Conservation (phyloP, 2,797 vertebrate genomes). For the Danio choprae region DNA sequence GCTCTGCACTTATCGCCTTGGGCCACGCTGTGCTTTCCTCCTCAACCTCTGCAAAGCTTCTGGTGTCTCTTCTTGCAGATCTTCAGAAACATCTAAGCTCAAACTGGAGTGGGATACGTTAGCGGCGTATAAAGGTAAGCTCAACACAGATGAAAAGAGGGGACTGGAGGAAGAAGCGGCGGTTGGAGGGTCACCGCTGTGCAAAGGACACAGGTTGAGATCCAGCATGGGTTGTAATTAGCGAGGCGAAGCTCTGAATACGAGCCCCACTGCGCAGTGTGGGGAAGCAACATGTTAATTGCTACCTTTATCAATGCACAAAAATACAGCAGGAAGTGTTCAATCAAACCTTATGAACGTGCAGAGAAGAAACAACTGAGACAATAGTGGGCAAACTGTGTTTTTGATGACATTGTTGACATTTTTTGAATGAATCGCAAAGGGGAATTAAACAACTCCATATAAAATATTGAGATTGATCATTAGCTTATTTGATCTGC, state of each 20-base stretch:
- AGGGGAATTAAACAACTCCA: slow-evolving; percentile 14
- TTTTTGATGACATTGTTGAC: slow-evolving; percentile 7
- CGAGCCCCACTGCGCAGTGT: slow-evolving; percentile 54
- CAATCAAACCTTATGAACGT: slow-evolving; percentile 68
- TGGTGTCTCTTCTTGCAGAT: slow-evolving; percentile 52
- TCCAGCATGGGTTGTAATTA: slow-evolving; percentile 62
- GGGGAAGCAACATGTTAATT: slow-evolving; percentile 75
- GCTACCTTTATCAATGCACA: slow-evolving; percentile 81
- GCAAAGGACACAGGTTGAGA: slow-evolving; percentile 61
- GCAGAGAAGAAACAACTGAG: slow-evolving; percentile 62
- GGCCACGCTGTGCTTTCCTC: slow-evolving; percentile 52
- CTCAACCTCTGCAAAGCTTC: slow-evolving; percentile 41
- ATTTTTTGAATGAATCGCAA: neutral
- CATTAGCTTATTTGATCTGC: slow-evolving; percentile 2
- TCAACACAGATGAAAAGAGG: slow-evolving; percentile 47
- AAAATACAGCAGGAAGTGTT: slow-evolving; percentile 79
- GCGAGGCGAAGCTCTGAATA: slow-evolving; percentile 75
- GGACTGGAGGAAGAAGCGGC: slow-evolving; percentile 57
- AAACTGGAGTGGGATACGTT: slow-evolving; percentile 55
- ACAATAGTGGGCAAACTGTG: slow-evolving; percentile 15
- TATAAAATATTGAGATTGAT: slow-evolving; percentile 1
- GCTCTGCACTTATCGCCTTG: slow-evolving; percentile 50
- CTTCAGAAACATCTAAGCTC: slow-evolving; percentile 72
- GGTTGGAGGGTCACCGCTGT: slow-evolving; percentile 53
- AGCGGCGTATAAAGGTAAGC: slow-evolving; percentile 21